Conservation (phyloP, 2,113 vertebrate species). For the Gallinago jamesoni region DNA sequence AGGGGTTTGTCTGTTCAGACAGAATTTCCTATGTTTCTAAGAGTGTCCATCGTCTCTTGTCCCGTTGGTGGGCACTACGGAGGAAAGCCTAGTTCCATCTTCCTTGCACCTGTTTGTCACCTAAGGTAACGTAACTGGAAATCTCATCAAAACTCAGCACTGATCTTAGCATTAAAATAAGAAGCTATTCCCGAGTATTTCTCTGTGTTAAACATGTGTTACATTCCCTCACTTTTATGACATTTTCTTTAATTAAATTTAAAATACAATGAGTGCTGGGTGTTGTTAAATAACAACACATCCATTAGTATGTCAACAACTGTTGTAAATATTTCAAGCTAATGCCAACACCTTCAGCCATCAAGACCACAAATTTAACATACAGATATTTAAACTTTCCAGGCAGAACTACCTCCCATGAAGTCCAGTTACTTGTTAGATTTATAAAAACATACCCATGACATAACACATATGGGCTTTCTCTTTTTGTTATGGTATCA, state of each 20-base stretch:
- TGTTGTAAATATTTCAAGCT: neutral
- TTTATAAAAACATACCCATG: neutral
- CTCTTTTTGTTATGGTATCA: neutral
- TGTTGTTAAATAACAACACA: neutral
- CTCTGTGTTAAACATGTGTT: neutral
- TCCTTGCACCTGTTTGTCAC: neutral
- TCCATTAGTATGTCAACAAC: neutral
- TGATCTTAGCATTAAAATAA: neutral
- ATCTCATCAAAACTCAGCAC: neutral
- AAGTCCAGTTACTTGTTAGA: neutral
- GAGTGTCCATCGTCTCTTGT: neutral
- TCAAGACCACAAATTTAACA: neutral
- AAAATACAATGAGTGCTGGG: neutral
- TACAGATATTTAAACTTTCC: neutral
- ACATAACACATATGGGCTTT: neutral
- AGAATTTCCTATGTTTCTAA: fast-evolving
- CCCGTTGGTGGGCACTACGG: fast-evolving
- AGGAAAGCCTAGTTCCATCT: neutral
- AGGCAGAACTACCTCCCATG: neutral
- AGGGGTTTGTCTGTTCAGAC: neutral
- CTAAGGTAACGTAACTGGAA: neutral
- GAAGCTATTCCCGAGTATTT: neutral
- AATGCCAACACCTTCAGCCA: neutral
- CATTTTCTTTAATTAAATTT: neutral
- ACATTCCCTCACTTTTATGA: neutral